phyloP scores from a whole-genome alignment of 2,113 vertebrate genomes.

The Pelobates fuscus region DNA sequence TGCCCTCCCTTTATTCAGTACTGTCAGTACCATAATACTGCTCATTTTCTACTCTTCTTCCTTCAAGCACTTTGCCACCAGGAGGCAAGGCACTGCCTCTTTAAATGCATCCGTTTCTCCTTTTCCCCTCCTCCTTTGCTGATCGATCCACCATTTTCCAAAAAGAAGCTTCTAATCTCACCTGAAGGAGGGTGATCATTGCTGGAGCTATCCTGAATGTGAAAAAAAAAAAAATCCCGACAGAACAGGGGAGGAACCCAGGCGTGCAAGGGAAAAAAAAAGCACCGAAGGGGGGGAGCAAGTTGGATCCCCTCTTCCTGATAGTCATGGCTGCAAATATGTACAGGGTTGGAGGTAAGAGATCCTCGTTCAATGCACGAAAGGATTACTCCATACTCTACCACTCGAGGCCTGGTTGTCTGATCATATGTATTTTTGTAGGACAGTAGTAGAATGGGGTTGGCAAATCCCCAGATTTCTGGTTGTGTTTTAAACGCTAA shows the following conservation, averaged over 20 bases:
- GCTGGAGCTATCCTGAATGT: constrained; percentile 49
- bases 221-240: background rate
- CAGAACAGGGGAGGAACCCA: no score
- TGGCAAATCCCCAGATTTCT: no score
- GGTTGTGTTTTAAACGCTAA: no score
- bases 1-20: background rate
- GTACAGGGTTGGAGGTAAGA: constrained; percentile 85
- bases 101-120: no score
- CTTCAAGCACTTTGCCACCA: constrained; percentile 42
- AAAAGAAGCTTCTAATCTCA: constrained; percentile 71
- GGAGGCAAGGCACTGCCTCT: constrained; percentile 43
- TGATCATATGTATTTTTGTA: background rate
- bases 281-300: background rate
- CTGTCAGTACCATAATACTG: constrained; percentile 13
- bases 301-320: constrained; percentile 11
- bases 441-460: no score
- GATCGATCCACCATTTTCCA: constrained; percentile 85
- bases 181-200: constrained; percentile 68
- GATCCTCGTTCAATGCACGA: background rate
- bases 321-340: constrained; percentile 81
- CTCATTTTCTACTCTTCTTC: no score
- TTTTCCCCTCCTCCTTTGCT: constrained; percentile 59
- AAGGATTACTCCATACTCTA: background rate
- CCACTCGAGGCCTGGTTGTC: constrained; percentile 18
- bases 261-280: background rate